Conservation (phyloP, 2,888 invertebrate genomes). For the Sphinx pinastri region DNA sequence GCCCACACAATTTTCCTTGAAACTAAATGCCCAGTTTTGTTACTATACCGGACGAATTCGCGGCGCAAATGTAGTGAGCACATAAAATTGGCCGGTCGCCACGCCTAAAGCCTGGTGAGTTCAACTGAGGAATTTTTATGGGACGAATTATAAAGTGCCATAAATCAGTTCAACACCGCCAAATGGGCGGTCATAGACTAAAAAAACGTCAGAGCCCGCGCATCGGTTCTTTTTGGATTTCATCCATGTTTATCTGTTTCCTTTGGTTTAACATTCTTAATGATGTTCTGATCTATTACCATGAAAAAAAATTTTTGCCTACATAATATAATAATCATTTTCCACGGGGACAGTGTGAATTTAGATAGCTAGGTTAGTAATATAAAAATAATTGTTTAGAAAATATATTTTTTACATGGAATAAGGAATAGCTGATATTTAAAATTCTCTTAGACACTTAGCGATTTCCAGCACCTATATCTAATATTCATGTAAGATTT, state of each 20-base stretch:
- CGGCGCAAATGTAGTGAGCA: constrained; percentile 31
- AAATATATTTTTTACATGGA: too few relatives aligned
- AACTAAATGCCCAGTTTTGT: constrained; percentile 10
- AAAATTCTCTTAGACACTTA: too few relatives aligned
- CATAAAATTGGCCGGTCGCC: constrained; percentile 34
- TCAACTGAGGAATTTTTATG: constrained; percentile 37
- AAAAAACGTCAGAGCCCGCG: constrained; percentile 13
- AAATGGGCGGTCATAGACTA: constrained; percentile 35
- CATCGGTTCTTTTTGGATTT: not conserved
- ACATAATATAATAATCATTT: too few relatives aligned
- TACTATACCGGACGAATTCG: constrained; percentile 9
- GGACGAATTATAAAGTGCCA: constrained; percentile 38
- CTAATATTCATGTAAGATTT: constrained; percentile 33
- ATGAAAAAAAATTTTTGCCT: too few relatives aligned
- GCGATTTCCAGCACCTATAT: not conserved
- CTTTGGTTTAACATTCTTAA: not conserved
- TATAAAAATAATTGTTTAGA: too few relatives aligned
- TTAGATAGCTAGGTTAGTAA: too few relatives aligned
- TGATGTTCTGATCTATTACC: too few relatives aligned
- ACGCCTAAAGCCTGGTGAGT: constrained; percentile 39
- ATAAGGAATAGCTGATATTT: too few relatives aligned
- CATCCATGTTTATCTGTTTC: not conserved
- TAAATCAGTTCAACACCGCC: constrained; percentile 46
- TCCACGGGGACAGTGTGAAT: too few relatives aligned
- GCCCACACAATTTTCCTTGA: not conserved